Conservation (phyloP, 2,797 vertebrate species). For the Acropternis orthonyx region DNA sequence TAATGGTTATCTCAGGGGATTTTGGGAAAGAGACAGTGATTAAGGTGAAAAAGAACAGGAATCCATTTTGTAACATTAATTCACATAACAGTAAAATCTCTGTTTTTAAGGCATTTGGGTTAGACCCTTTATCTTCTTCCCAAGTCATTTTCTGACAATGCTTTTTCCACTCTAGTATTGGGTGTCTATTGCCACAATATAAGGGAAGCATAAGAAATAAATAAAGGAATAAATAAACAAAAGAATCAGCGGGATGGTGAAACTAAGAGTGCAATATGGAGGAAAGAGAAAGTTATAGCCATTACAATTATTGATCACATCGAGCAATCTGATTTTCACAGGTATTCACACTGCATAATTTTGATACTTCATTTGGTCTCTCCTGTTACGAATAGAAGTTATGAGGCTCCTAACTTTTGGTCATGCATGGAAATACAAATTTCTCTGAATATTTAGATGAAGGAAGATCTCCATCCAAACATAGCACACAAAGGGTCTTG, state of each 20-base stretch:
- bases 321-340: not conserved
- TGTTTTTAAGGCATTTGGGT: no score
- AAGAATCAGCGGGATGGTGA: not conserved
- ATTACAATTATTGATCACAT: not conserved
- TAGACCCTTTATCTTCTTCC: no score
- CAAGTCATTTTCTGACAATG: no score
- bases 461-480: not conserved
- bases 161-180: no score
- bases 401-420: not conserved
- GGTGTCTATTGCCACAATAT: no score
- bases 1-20: no score
- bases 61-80: no score
- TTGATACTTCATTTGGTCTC: not conserved
- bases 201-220: not conserved
- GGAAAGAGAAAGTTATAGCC: not conserved
- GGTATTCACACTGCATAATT: not conserved
- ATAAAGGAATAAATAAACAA: not conserved
- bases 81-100: no score
- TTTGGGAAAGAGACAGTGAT: no score
- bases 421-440: not conserved
- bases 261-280: not conserved
- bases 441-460: not conserved
- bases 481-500: not conserved
- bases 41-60: no score
- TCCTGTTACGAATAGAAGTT: not conserved